A percentile compares a stretch with the other conserved stretches of the same genome.
These are phyloP conservation scores for Semnornis frantzii DNA, from an alignment of 2,113 vertebrate species.

Conservation along the genomic window DNA sequence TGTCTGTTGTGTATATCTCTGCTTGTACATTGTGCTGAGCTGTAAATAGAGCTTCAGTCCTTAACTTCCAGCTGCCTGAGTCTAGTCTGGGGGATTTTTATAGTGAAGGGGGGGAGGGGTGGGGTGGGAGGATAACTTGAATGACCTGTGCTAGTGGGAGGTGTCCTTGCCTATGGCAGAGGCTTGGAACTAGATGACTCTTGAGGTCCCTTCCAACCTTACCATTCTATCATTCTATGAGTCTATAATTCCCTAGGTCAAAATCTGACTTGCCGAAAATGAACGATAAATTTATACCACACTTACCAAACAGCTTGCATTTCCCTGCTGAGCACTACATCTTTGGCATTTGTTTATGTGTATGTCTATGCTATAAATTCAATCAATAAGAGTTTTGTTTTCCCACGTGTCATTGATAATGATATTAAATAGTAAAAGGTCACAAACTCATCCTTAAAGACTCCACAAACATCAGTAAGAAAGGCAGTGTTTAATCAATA, in stretches of 20 bases:
- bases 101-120: too few relatives aligned
- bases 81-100: too few relatives aligned
- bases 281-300: not conserved
- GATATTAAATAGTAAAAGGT: constrained; percentile 4
- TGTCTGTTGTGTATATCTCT: too few relatives aligned
- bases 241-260: not conserved
- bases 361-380: not conserved
- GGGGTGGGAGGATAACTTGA: too few relatives aligned
- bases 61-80: too few relatives aligned
- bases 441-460: constrained; percentile 10
- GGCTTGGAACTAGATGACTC: too few relatives aligned
- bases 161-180: too few relatives aligned
- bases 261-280: not conserved
- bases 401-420: not conserved
- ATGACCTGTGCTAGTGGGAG: too few relatives aligned
- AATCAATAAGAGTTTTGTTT: constrained; percentile 5
- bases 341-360: not conserved
- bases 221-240: too few relatives aligned
- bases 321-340: not conserved
- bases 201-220: too few relatives aligned
- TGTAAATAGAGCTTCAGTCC: too few relatives aligned
- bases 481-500: not conserved
- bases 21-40: too few relatives aligned
- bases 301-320: not conserved
- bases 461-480: not conserved